phyloP scores from a whole-genome alignment of 2,113 vertebrate genomes.

The Dascyllus trimaculatus region DNA sequence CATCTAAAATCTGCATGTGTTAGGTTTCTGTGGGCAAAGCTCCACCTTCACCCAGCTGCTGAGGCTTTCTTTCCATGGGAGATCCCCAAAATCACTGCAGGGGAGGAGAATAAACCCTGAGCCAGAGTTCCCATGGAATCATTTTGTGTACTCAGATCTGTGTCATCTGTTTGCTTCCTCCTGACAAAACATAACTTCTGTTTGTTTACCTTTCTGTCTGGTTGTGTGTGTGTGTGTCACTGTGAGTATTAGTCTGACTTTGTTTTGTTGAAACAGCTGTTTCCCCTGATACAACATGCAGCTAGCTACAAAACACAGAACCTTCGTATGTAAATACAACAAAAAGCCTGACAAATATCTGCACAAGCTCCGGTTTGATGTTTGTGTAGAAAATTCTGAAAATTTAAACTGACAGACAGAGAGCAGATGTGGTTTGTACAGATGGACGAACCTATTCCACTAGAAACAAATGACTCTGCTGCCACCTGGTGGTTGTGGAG shows the following conservation, averaged over 20 bases:
- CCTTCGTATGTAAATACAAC: constrained; percentile 21
- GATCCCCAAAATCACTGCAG: constrained; percentile 42
- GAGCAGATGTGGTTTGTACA: constrained; percentile 7
- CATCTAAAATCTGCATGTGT: constrained; percentile 27
- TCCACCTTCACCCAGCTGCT: constrained; percentile 72
- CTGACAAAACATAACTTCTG: constrained; percentile 64
- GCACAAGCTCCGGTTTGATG: background rate
- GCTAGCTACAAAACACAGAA: constrained; percentile 18
- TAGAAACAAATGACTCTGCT: constrained; percentile 17
- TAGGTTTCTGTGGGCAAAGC: constrained; percentile 48
- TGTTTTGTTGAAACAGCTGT: constrained; percentile 73
- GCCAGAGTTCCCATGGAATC: constrained; percentile 55
- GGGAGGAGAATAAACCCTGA: constrained; percentile 53
- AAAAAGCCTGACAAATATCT: background rate
- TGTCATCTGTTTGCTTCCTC: constrained; percentile 48
- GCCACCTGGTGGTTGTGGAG: constrained; percentile 52
- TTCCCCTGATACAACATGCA: constrained; percentile 51
- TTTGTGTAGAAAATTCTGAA: background rate
- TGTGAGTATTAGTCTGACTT: constrained; percentile 47
- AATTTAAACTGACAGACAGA: background rate
- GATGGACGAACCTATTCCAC: background rate
- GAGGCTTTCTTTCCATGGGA: constrained; percentile 48
- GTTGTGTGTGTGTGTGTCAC: constrained; percentile 27
- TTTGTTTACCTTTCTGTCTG: constrained; percentile 49
- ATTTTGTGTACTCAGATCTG: constrained; percentile 22